phyloP scores from a whole-genome alignment of 2,797 vertebrate genomes.

The Eulemur rubriventer region DNA sequence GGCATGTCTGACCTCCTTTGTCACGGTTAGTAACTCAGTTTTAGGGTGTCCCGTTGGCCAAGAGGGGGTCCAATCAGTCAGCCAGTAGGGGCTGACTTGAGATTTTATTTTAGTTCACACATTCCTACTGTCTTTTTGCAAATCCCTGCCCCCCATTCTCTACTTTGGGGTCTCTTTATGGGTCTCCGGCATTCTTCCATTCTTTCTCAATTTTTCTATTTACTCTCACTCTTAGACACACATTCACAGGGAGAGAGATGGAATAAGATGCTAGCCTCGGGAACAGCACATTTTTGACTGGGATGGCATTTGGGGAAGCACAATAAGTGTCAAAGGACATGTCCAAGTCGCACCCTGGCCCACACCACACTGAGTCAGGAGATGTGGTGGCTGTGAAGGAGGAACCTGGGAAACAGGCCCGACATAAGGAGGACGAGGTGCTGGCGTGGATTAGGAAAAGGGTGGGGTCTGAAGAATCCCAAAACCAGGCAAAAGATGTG shows the following conservation, averaged over 20 bases:
- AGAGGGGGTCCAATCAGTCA: no score
- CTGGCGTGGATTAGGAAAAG: neutral
- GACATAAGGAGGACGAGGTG: neutral
- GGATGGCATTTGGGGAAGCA: neutral
- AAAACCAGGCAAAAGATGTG: neutral
- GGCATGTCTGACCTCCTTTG: no score
- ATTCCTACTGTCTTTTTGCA: neutral
- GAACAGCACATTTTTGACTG: neutral
- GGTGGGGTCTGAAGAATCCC: neutral
- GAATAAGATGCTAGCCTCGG: no score
- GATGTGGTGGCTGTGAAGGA: no score
- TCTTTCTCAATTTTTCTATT: neutral
- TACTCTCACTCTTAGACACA: neutral
- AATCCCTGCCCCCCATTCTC: neutral
- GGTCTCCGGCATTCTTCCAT: neutral
- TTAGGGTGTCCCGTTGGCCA: no score
- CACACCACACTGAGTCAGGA: neutral
- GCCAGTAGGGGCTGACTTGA: no score
- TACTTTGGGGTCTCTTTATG: neutral
- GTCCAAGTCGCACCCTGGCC: no score
- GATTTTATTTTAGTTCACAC: no score
- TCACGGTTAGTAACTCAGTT: no score
- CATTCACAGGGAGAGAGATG: no score
- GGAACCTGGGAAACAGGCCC: neutral
- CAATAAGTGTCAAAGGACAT: neutral